Evolutionary conservation across 2,113 vertebrate genomes (phyloP).

Genomic region (Takifugu bimaculatus): DNA sequence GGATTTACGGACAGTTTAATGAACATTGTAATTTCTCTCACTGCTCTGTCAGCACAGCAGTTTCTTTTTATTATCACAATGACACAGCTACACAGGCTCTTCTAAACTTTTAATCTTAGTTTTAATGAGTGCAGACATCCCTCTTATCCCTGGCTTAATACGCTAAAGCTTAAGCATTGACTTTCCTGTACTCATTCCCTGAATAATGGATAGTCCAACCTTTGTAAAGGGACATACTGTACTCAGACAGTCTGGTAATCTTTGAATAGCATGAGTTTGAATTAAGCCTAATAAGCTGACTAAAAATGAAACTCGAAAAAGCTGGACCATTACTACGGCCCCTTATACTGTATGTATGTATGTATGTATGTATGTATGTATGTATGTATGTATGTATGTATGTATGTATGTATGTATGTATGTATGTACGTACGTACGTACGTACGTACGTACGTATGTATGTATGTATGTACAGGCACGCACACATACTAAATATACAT

Average conservation of each 20-base stretch:
- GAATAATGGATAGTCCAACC: conserved; percentile 29
- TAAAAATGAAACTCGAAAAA: not conserved
- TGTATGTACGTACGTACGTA: too few relatives aligned
- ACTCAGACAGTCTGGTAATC: not conserved
- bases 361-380: too few relatives aligned
- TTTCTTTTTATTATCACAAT: conserved; percentile 25
- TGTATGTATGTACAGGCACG: too few relatives aligned
- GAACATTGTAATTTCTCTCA: conserved; percentile 52
- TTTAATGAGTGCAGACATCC: conserved; percentile 41
- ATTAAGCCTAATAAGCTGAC: not conserved
- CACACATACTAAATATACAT: too few relatives aligned
- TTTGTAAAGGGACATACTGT: conserved; percentile 24
- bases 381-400: too few relatives aligned
- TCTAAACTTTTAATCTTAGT: conserved; percentile 54
- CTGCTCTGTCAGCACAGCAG: conserved; percentile 41
- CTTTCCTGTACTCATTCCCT: conserved; percentile 24
- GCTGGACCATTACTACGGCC: too few relatives aligned
- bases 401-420: too few relatives aligned
- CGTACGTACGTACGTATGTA: too few relatives aligned
- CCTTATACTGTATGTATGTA: too few relatives aligned
- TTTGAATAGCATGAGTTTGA: conserved; percentile 4
- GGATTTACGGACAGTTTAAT: conserved; percentile 53
- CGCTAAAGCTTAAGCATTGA: conserved; percentile 35
- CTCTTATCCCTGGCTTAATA: conserved; percentile 42
- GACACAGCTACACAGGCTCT: conserved; percentile 4